Evolutionary conservation across 1,140 invertebrate genomes (phyloP).

Genomic region (Drosophila murphyi): DNA sequence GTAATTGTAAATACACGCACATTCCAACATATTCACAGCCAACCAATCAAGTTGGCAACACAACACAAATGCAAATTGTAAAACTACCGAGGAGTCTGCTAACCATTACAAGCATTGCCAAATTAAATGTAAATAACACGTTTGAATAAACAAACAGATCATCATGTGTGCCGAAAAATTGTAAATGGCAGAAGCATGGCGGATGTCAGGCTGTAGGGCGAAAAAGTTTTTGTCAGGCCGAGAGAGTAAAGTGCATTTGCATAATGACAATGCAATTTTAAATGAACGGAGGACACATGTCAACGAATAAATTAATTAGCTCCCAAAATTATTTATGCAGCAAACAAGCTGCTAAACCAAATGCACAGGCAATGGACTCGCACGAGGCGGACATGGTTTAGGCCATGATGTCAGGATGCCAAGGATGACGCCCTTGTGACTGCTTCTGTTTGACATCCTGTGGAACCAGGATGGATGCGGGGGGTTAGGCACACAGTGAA

Average conservation of each 20-base stretch:
- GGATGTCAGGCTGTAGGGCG: slow-evolving; percentile 15
- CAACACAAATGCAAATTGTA: slow-evolving; percentile 40
- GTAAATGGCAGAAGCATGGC: slow-evolving; percentile 45
- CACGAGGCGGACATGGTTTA: neutral
- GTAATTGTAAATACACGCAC: neutral
- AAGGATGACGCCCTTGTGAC: neutral
- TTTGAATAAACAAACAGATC: slow-evolving; percentile 75
- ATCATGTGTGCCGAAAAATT: slow-evolving; percentile 26
- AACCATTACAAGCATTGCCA: slow-evolving; percentile 59
- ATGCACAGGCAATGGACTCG: slow-evolving; percentile 23
- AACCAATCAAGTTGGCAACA: slow-evolving; percentile 12
- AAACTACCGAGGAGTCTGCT: slow-evolving; percentile 9
- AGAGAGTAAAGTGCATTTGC: slow-evolving; percentile 70
- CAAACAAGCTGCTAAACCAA: slow-evolving; percentile 58
- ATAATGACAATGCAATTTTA: slow-evolving; percentile 82
- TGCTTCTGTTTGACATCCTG: no score
- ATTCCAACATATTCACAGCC: neutral
- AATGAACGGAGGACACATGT: slow-evolving; percentile 80
- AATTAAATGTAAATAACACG: slow-evolving; percentile 81
- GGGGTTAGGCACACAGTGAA: neutral
- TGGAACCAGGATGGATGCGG: no score
- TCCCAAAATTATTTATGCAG: slow-evolving; percentile 77
- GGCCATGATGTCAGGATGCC: neutral
- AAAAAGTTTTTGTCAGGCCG: neutral
- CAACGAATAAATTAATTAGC: slow-evolving; percentile 83